These are phyloP conservation scores for Caranx melampygus DNA, from an alignment of 2,113 vertebrate genomes.

Conservation along the genomic window DNA sequence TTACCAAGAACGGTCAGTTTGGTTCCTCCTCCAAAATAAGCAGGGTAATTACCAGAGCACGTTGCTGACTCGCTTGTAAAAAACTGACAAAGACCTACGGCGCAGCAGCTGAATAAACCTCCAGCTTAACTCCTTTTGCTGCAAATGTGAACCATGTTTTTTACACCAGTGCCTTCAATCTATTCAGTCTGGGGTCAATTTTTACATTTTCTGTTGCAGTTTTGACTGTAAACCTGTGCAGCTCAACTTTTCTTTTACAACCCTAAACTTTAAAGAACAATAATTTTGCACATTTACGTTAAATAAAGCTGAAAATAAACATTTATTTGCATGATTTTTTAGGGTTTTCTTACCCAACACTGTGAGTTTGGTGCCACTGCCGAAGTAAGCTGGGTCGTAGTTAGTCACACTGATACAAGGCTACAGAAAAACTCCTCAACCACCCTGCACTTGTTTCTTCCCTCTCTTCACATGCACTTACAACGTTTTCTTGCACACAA, in stretches of 20 bases:
- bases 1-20: slow-evolving; percentile 70
- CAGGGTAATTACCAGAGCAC: slow-evolving; percentile 49
- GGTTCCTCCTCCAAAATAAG: slow-evolving; percentile 77
- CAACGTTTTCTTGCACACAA: not conserved
- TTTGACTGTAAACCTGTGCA: too few species aligned
- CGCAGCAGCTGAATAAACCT: not conserved
- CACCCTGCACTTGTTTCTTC: not conserved
- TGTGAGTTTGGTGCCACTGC: slow-evolving; percentile 82
- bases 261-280: too few species aligned
- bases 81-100: slow-evolving; percentile 7
- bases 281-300: too few species aligned
- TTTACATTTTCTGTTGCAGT: too few species aligned
- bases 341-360: slow-evolving; percentile 70
- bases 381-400: slow-evolving; percentile 76
- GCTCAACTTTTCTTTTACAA: too few species aligned
- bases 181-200: too few species aligned
- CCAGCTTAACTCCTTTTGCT: not conserved
- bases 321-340: not conserved
- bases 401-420: slow-evolving; percentile 76
- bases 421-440: slow-evolving; percentile 60
- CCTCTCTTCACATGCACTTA: not conserved
- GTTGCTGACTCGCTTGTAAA: not conserved
- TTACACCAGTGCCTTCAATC: too few species aligned
- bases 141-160: too few species aligned
- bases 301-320: too few species aligned